Conservation (phyloP, 2,797 vertebrate species). For the Malacoctenus gilli region DNA sequence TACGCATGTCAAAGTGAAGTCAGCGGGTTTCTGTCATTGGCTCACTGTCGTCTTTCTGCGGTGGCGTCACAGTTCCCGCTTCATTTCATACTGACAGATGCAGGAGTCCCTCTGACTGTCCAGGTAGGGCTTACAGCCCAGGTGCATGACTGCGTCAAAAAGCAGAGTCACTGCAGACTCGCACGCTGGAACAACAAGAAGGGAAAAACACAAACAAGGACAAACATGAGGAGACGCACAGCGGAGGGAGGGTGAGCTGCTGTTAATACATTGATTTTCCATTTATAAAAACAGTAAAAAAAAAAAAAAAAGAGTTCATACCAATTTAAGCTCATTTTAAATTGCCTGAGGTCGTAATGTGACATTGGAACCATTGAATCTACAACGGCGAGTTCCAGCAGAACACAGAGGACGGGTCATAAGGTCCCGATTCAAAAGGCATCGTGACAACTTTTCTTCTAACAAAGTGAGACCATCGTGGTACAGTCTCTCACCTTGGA, state of each 20-base stretch:
- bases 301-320: no score
- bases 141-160: slow-evolving; percentile 93
- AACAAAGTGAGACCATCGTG: neutral
- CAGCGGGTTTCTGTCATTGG: slow-evolving; percentile 3
- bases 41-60: slow-evolving; percentile 2
- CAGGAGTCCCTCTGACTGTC: slow-evolving; percentile 95
- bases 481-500: slow-evolving; percentile 85
- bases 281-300: no score
- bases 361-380: no score
- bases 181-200: slow-evolving; percentile 82
- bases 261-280: no score
- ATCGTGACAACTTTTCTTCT: no score
- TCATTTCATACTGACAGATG: slow-evolving; percentile 88
- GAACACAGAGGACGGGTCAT: no score
- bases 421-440: no score
- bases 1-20: neutral
- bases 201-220: neutral
- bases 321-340: no score
- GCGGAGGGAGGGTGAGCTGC: neutral
- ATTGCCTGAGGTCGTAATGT: no score
- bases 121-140: slow-evolving; percentile 97
- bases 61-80: slow-evolving; percentile 85
- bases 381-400: no score
- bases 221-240: neutral
- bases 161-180: slow-evolving; percentile 91